A percentile compares a stretch with the other conserved stretches of the same genome.
These are phyloP conservation scores for Eulemur mongoz DNA, from an alignment of 2,797 vertebrate genomes.

Conservation along the genomic window DNA sequence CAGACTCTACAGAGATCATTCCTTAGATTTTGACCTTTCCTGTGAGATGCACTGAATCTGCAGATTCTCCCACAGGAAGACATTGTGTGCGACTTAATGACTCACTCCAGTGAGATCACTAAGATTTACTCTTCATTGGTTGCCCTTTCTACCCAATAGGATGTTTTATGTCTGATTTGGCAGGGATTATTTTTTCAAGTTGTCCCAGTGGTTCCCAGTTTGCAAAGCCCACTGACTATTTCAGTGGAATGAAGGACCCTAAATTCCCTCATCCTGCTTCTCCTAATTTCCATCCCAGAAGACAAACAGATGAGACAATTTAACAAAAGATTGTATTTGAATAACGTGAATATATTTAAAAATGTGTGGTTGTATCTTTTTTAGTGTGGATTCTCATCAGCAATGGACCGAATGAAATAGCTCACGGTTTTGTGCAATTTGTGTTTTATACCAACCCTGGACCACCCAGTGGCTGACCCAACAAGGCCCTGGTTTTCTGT, in stretches of 20 bases:
- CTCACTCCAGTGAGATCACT: background rate
- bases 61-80: background rate
- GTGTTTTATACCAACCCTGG: background rate
- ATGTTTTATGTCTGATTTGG: background rate
- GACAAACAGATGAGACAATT: background rate
- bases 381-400: background rate
- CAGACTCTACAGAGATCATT: background rate
- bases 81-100: background rate
- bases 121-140: background rate
- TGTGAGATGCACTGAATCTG: background rate
- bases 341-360: slow-evolving; percentile 8
- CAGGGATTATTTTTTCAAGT: background rate
- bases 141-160: background rate
- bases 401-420: background rate
- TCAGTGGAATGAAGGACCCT: background rate
- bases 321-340: background rate
- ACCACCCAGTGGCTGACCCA: background rate
- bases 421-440: background rate
- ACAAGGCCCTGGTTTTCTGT: background rate
- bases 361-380: background rate
- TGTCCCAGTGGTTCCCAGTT: background rate
- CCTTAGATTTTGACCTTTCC: background rate
- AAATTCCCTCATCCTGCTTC: background rate
- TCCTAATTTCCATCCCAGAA: background rate
- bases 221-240: background rate